Evolutionary conservation across 2,797 vertebrate species (phyloP).

Genomic region (Eospalax fontanierii): DNA sequence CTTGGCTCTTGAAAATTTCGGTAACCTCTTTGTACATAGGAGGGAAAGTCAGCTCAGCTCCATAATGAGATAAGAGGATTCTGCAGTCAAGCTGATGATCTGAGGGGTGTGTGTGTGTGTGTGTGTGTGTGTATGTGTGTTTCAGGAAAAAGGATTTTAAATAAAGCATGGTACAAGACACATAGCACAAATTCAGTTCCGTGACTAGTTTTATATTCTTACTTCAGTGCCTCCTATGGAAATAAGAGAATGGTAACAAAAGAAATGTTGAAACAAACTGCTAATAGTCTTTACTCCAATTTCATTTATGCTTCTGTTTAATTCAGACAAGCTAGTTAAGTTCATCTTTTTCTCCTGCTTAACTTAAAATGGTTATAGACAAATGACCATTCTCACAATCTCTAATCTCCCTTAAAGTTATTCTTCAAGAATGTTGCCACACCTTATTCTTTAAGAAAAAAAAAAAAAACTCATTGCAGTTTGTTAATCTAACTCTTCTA

Average conservation of each 20-base stretch:
- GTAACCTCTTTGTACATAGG: background rate
- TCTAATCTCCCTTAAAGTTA: slow-evolving; percentile 82
- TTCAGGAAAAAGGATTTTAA: slow-evolving; percentile 70
- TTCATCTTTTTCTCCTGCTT: slow-evolving; percentile 54
- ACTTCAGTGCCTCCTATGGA: slow-evolving; percentile 74
- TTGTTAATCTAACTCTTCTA: slow-evolving; percentile 87
- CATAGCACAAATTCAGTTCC: slow-evolving; percentile 40
- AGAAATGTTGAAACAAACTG: slow-evolving; percentile 80
- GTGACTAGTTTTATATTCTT: slow-evolving; percentile 69
- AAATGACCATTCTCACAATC: slow-evolving; percentile 77
- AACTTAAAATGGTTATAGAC: slow-evolving; percentile 79
- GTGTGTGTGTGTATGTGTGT: slow-evolving; percentile 50
- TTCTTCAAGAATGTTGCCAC: slow-evolving; percentile 83
- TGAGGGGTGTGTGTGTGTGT: background rate
- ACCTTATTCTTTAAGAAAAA: slow-evolving; percentile 73
- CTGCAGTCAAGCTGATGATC: slow-evolving; percentile 33
- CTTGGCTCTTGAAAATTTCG: background rate
- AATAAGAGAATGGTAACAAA: slow-evolving; percentile 87
- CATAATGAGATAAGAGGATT: slow-evolving; percentile 7
- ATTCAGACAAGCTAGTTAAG: slow-evolving; percentile 71
- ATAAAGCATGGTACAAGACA: slow-evolving; percentile 71
- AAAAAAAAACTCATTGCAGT: slow-evolving; percentile 82
- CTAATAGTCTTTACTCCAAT: slow-evolving; percentile 76
- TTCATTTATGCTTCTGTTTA: slow-evolving; percentile 73
- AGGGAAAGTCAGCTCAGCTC: background rate